Base-by-base conservation (phyloP, 1,140 invertebrate species). In the Drosophila malerkotliana region DNA sequence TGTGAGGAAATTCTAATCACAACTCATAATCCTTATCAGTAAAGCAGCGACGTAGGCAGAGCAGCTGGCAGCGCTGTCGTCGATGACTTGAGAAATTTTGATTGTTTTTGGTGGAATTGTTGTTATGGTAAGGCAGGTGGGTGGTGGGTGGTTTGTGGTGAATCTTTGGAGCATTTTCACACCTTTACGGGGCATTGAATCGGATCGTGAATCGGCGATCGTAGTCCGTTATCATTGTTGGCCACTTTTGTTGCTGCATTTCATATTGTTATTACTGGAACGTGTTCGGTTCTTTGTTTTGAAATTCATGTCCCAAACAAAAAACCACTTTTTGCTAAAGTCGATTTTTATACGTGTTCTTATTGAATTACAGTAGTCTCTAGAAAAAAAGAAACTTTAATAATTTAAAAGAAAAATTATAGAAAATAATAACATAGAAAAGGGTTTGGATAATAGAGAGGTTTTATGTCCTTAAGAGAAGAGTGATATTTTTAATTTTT, bases 1-100 rank as follows among this genome's bases (percentile, higher is more conserved):
- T 47, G 18, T 18, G 18, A 47, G 44, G 28, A 34, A 30, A 45
- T 74, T 64, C 59, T 74, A 74, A 74, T 74, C 71, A 39, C 18
- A 37, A 53, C 60, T 74, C 59, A 74, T 74, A 64, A 66, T 74
- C 60, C 72, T 74, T 74, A 74, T 74, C 72, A 75, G 32, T 15
- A 44, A 10, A 47, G 26, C 57, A 55, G 71, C 52, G 41, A 34
- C 12, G 55, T 37, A n/a, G 26, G 52, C 71, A 37, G 34, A 37
- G 34, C 12, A 15, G 41, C 41, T 44, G 41, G n/a, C 41, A 44
- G 41, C 41, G 14, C 41, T n/a, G 34, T 37, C 14, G 18, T 68
- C 32, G 24, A 37, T 39, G 45, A 9, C 26, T 48, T 21, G 59
- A 32, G 15, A 53, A 28, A 21, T 68, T 32, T 14, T 45, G 32